Evolutionary conservation across 2,888 invertebrate species (phyloP).

Genomic region (Malthinus seriepunctatus): DNA sequence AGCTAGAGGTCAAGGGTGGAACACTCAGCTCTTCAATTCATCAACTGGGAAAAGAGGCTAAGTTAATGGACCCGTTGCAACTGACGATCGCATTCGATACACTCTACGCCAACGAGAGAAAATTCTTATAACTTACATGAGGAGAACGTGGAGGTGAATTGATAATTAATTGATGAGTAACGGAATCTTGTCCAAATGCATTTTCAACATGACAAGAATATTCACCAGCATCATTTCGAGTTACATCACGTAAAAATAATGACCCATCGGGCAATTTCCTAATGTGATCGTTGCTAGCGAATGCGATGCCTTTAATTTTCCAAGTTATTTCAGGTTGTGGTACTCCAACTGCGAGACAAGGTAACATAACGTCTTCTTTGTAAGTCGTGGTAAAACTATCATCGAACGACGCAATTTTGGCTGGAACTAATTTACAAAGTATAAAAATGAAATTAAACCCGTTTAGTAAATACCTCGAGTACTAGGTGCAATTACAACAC

Average conservation of each 20-base stretch:
- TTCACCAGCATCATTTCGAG: slow-evolving; percentile 89
- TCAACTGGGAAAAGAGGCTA: too few relatives aligned
- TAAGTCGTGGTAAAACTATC: slow-evolving; percentile 90
- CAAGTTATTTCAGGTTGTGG: slow-evolving; percentile 88
- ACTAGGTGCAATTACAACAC: slow-evolving; percentile 82
- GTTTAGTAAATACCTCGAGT: slow-evolving; percentile 71
- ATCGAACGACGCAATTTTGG: slow-evolving; percentile 93
- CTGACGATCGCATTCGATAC: too few relatives aligned
- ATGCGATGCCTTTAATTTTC: slow-evolving; percentile 82
- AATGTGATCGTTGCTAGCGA: slow-evolving; percentile 80
- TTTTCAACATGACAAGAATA: slow-evolving; percentile 94
- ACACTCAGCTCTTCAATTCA: too few relatives aligned
- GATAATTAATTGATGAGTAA: slow-evolving; percentile 86
- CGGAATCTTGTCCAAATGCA: slow-evolving; percentile 89
- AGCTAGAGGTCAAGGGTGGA: too few relatives aligned
- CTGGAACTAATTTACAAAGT: slow-evolving; percentile 71
- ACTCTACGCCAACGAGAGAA: too few relatives aligned
- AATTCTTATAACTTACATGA: slow-evolving; percentile 44
- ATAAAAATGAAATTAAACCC: slow-evolving; percentile 1
- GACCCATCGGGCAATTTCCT: slow-evolving; percentile 88
- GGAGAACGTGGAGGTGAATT: slow-evolving; percentile 79
- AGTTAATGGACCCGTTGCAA: too few relatives aligned
- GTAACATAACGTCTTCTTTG: slow-evolving; percentile 89
- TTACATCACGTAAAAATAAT: slow-evolving; percentile 85
- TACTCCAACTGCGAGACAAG: slow-evolving; percentile 89